Evolutionary conservation across 2,797 vertebrate genomes (phyloP).

Genomic region (Siniperca scherzeri): DNA sequence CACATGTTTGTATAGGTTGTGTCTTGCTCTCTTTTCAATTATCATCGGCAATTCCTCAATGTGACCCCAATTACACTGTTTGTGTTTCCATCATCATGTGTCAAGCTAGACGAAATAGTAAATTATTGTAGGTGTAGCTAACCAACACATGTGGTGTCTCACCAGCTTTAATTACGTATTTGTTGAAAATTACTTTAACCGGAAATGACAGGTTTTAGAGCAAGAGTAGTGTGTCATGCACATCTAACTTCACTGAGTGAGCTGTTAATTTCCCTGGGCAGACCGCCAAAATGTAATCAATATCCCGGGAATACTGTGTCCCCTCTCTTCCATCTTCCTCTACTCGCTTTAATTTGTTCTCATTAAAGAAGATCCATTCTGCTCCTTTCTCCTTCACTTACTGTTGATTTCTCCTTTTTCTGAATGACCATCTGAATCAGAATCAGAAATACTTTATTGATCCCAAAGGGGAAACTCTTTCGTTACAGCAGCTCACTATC

Average conservation of each 20-base stretch:
- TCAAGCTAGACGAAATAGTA: background rate
- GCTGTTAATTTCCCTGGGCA: constrained; percentile 62
- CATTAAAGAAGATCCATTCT: constrained; percentile 61
- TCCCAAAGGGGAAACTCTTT: too few species aligned
- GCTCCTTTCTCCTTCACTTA: constrained; percentile 28
- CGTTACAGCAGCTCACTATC: too few species aligned
- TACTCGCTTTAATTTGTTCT: constrained; percentile 65
- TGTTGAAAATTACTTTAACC: constrained; percentile 15
- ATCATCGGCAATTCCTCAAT: background rate
- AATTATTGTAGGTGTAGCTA: background rate
- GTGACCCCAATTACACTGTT: background rate
- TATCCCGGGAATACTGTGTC: constrained; percentile 51
- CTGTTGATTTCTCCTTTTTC: constrained; percentile 24
- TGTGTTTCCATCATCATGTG: constrained; percentile 4
- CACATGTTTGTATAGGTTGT: background rate
- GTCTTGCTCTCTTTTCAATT: background rate
- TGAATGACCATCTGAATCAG: constrained; percentile 7
- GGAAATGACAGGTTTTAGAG: constrained; percentile 41
- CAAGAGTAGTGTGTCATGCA: constrained; percentile 8
- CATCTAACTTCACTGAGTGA: constrained; percentile 45
- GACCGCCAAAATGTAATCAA: constrained; percentile 55
- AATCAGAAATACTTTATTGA: too few species aligned
- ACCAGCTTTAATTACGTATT: constrained; percentile 22
- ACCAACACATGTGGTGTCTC: background rate
- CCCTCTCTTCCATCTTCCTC: constrained; percentile 44